Base-by-base conservation (phyloP, 2,797 vertebrate genomes). In the Chloroceryle amazona region DNA sequence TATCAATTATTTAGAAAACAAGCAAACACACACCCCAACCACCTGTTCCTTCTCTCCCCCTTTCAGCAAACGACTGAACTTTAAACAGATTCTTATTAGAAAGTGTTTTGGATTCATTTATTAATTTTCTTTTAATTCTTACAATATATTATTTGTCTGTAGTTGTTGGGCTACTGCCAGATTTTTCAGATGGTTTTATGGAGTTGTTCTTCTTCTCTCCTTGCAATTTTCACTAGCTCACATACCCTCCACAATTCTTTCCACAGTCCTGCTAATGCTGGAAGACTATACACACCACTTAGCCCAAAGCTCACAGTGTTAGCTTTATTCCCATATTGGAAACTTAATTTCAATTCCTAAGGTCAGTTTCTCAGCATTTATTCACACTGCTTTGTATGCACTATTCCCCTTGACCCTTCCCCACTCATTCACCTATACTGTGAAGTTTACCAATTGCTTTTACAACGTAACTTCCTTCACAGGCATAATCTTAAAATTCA, bases 231-330 rank as follows among this genome's bases (percentile, higher is more conserved):
- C 51, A 55, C 7, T 33, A 47, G 16, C 29, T 7, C 67, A 62
- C 42, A 28, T 19, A 18, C 4, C 4, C 12, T 39, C 20, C 47
- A 13, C 41, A 47, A 3, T 52, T 71, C 35, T 79, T 66, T 44
- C 19, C 29, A 47, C 21, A 67, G 39, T 39, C 75, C 33, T 52
- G 79, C 4, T 58, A 79, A 68, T 31, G 79, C 1, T 31, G 9
- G 10, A 25, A 46, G 20, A 20, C 55, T 51, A 25, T 10, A 57
- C 9, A 37, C 4, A 67, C 2, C 15, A 9, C 29, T 37, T 73
- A n/a, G 39, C 3, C 5, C 51, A 73, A 66, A 41, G 0, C 2
- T 26, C 25, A 35, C 15, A n/a, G 22, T 3, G 5, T 31, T n/a
- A 49, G 10, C 28, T 55, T 82, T 85, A 76, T 47, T 51, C 13